Evolutionary conservation across 2,113 vertebrate genomes (phyloP).

Genomic region (Syngnathoides biaculeatus): DNA sequence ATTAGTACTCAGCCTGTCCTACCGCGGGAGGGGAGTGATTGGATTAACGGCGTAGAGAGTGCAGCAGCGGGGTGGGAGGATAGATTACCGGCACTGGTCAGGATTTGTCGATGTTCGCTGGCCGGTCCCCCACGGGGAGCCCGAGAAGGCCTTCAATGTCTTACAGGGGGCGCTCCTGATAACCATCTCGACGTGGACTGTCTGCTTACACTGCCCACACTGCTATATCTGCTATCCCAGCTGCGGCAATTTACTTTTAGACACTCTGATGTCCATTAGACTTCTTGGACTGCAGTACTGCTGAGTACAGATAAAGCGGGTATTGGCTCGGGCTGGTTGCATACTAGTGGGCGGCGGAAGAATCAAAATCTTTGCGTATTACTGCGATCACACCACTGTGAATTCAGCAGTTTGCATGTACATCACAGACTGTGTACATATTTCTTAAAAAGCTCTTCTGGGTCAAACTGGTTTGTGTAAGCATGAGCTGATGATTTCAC

Average conservation of each 20-base stretch:
- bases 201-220: constrained; percentile 31
- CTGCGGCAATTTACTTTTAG: constrained; percentile 63
- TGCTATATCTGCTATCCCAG: constrained; percentile 59
- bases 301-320: constrained; percentile 64
- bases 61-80: constrained; percentile 62
- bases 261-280: constrained; percentile 67
- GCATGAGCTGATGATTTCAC: neutral
- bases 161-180: constrained; percentile 57
- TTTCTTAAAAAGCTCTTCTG: neutral
- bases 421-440: neutral
- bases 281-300: constrained; percentile 60
- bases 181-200: constrained; percentile 59
- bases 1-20: constrained; percentile 72
- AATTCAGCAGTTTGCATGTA: neutral
- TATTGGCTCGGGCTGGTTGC: constrained; percentile 48
- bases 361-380: constrained; percentile 25
- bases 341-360: constrained; percentile 46
- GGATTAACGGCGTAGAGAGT: constrained; percentile 73
- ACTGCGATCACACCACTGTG: neutral
- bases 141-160: constrained; percentile 57
- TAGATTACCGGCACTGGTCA: constrained; percentile 69
- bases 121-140: constrained; percentile 44
- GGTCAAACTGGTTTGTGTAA: neutral
- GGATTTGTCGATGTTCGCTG: constrained; percentile 55
- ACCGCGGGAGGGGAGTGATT: constrained; percentile 71